phyloP scores from a whole-genome alignment of 2,113 vertebrate species.

The Hirundichthys speculiger region DNA sequence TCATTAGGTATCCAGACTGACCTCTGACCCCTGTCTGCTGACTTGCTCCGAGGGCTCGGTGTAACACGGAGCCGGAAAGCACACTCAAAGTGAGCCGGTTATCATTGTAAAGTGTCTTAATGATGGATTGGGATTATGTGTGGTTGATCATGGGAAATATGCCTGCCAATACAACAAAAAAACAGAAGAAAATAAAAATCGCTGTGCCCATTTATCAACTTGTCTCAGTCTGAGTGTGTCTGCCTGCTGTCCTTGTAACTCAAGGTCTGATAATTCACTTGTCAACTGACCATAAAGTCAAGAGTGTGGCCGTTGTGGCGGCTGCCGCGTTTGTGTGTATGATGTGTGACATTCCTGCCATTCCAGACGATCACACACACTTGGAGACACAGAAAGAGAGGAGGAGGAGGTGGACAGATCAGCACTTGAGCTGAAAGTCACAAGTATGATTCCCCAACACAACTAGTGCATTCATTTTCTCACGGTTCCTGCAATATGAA shows the following conservation, averaged over 20 bases:
- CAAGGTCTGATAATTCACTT: conserved; percentile 70
- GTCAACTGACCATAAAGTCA: conserved; percentile 68
- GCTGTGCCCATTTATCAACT: no score
- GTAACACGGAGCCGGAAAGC: conserved; percentile 24
- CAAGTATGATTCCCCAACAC: neutral
- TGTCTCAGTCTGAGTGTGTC: neutral
- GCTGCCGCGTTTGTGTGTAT: conserved; percentile 46
- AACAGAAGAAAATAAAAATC: no score
- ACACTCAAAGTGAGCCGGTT: conserved; percentile 30
- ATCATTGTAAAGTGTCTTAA: conserved; percentile 31
- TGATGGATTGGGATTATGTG: conserved; percentile 6
- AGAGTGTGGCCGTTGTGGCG: conserved; percentile 54
- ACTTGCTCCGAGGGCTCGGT: conserved; percentile 24
- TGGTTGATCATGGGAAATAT: neutral
- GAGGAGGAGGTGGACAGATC: neutral
- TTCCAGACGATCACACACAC: conserved; percentile 70
- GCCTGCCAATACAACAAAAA: no score
- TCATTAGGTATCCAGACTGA: conserved; percentile 35
- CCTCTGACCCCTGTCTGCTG: conserved; percentile 53
- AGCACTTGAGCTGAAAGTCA: neutral
- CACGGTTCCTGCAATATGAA: neutral
- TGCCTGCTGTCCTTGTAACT: conserved; percentile 33
- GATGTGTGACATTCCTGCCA: conserved; percentile 77
- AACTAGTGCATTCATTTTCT: neutral
- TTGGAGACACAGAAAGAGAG: neutral